A percentile compares a stretch with the other conserved stretches of the same genome.
These are phyloP conservation scores for Ceratosolen solmsi DNA, from an alignment of 1,140 invertebrate genomes.

Conservation along the genomic window DNA sequence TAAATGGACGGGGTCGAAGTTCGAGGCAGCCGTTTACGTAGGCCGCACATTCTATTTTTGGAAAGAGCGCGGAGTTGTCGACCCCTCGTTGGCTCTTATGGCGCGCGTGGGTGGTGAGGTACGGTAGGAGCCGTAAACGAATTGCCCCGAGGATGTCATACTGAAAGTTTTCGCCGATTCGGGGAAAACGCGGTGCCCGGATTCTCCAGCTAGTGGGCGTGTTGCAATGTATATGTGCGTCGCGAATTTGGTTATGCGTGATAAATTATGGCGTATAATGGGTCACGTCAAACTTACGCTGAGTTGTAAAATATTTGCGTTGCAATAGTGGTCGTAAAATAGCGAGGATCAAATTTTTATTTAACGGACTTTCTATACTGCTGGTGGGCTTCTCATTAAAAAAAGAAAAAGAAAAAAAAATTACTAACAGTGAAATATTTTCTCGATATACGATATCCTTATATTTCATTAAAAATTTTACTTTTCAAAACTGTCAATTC, in stretches of 20 bases:
- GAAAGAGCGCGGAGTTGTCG: background rate
- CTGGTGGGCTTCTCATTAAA: background rate
- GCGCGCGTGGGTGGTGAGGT: background rate
- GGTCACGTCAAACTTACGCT: background rate
- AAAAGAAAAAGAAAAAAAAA: background rate
- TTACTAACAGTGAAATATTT: too few species aligned
- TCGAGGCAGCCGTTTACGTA: background rate
- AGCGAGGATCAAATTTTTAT: conserved; percentile 4
- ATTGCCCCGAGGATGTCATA: background rate
- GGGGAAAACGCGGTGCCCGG: too few species aligned
- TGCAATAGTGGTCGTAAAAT: background rate
- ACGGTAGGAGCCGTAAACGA: background rate
- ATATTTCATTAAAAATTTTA: too few species aligned
- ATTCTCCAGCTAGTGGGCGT: too few species aligned
- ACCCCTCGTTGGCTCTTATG: background rate
- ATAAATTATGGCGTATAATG: background rate
- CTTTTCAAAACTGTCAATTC: too few species aligned
- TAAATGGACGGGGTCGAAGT: background rate
- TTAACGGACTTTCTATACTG: background rate
- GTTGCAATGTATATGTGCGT: background rate
- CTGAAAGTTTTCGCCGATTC: too few species aligned
- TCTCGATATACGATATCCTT: too few species aligned
- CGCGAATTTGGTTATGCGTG: background rate
- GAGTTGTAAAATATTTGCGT: background rate
- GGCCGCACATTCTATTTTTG: background rate